Conservation (phyloP, 2,797 vertebrate genomes). For the Channallabes apus region DNA sequence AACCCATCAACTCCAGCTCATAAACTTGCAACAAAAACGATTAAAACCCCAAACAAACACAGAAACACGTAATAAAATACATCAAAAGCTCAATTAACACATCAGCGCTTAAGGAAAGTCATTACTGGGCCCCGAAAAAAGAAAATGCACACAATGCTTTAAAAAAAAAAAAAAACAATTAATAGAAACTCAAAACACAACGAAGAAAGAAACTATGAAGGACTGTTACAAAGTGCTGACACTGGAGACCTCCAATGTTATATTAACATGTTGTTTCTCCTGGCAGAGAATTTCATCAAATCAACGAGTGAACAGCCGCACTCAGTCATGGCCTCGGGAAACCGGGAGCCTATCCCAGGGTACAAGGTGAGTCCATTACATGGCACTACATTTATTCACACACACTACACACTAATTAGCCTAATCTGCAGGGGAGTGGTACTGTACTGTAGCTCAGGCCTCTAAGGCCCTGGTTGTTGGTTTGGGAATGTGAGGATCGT, state of each 20-base stretch:
- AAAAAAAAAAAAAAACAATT: not conserved
- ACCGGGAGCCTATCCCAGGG: no score
- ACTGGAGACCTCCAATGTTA: not conserved
- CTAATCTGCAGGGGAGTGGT: no score
- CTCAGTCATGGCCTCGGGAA: not conserved
- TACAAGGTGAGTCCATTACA: no score
- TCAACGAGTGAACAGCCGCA: not conserved
- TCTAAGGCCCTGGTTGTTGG: no score
- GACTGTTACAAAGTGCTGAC: not conserved
- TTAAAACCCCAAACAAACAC: conserved; percentile 26
- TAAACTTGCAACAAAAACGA: conserved; percentile 15
- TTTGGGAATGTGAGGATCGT: no score
- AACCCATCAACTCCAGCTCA: conserved; percentile 19
- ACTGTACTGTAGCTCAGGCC: no score
- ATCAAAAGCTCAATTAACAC: not conserved
- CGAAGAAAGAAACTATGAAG: not conserved
- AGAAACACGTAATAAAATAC: not conserved
- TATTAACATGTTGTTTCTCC: not conserved
- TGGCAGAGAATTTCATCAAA: not conserved
- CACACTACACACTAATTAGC: no score
- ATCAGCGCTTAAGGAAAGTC: not conserved
- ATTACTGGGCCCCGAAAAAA: not conserved
- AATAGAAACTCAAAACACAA: not conserved
- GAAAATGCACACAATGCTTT: not conserved
- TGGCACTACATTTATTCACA: no score